Percentiles rank a stretch among this genome's conserved stretches.
Evolutionary conservation across 2,888 invertebrate genomes (phyloP).

Genomic region (Nemotelus pantherinus): DNA sequence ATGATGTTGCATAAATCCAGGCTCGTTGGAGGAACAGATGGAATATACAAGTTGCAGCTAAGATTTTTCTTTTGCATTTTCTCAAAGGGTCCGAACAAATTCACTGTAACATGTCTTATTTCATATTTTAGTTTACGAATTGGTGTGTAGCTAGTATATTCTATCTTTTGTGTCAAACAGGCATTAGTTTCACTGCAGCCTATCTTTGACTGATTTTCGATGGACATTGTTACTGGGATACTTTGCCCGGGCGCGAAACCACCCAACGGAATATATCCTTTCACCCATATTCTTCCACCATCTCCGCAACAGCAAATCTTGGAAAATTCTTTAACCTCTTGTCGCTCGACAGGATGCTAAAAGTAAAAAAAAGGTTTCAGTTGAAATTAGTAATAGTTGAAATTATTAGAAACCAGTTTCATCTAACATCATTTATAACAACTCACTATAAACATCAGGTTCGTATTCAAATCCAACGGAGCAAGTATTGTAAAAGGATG

Average conservation of each 20-base stretch:
- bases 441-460: constrained; percentile 1
- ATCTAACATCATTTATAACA: background rate
- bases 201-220: constrained; percentile 80
- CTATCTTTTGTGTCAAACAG: constrained; percentile 72
- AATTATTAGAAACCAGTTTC: background rate
- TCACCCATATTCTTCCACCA: constrained; percentile 13
- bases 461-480: constrained; percentile 75
- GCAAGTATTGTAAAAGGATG: constrained; percentile 79
- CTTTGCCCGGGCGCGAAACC: constrained; percentile 82
- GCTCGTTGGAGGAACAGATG: constrained; percentile 80
- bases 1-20: constrained; percentile 77
- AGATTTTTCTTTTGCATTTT: constrained; percentile 72
- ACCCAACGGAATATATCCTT: constrained; percentile 71
- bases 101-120: constrained; percentile 60
- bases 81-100: constrained; percentile 69
- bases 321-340: constrained; percentile 1
- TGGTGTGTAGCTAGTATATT: constrained; percentile 62
- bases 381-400: background rate
- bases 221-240: constrained; percentile 74
- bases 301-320: constrained; percentile 16
- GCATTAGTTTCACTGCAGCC: constrained; percentile 72
- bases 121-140: constrained; percentile 62
- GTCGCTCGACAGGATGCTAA: constrained; percentile 24
- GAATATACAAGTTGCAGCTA: constrained; percentile 73
- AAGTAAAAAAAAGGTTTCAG: background rate